Conservation (phyloP, 1,140 invertebrate genomes). For the Muscidifurax raptorellus region DNA sequence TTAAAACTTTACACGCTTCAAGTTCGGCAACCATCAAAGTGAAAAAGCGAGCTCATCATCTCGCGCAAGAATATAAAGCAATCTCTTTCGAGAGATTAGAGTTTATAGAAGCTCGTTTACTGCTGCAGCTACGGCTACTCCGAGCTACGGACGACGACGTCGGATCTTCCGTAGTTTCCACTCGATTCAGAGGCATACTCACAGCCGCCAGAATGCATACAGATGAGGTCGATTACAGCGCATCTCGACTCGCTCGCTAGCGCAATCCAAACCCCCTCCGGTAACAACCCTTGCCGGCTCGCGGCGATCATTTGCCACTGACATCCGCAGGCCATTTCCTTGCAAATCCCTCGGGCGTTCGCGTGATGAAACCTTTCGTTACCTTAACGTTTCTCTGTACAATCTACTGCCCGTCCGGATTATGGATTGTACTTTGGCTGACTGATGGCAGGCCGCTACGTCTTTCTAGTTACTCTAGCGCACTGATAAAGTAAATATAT, state of each 20-base stretch:
- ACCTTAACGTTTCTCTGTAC: neutral
- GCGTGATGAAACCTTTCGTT: constrained; percentile 9
- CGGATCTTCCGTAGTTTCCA: constrained; percentile 42
- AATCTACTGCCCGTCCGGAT: neutral
- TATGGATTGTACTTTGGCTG: neutral
- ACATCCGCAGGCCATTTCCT: constrained; percentile 53
- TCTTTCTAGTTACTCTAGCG: constrained; percentile 3
- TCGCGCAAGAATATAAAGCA: neutral
- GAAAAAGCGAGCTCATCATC: neutral
- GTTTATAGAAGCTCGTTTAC: constrained; percentile 48
- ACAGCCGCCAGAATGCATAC: constrained; percentile 58
- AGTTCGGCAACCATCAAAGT: neutral
- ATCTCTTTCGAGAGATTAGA: constrained; percentile 34
- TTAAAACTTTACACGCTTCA: neutral
- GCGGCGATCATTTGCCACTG: constrained; percentile 58
- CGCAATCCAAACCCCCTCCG: constrained; percentile 52
- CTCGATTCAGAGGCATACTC: constrained; percentile 45
- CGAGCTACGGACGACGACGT: neutral
- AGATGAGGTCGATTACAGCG: constrained; percentile 59
- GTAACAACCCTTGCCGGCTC: constrained; percentile 46
- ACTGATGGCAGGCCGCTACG: neutral
- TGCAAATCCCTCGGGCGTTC: constrained; percentile 47
- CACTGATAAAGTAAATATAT: neutral
- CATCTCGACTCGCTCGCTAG: constrained; percentile 23
- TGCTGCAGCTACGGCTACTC: neutral